These are phyloP conservation scores for Catostomus latipinnis DNA, from an alignment of 2,797 vertebrate genomes.

Conservation along the genomic window DNA sequence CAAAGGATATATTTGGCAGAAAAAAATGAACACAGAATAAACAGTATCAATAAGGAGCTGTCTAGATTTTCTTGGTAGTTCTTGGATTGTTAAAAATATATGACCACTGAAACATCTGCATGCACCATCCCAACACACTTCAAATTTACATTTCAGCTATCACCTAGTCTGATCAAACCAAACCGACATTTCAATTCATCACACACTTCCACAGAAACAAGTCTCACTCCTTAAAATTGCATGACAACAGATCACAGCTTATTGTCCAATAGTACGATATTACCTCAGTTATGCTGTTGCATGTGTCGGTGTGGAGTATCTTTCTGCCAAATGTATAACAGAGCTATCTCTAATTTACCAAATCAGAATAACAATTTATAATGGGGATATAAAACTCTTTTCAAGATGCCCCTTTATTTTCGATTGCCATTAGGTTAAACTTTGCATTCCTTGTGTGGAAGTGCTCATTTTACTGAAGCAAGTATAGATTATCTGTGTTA, in stretches of 20 bases:
- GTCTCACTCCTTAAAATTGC: background rate
- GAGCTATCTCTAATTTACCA: background rate
- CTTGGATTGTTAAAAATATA: too few species aligned
- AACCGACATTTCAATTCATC: background rate
- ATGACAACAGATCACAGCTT: background rate
- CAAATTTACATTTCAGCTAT: background rate
- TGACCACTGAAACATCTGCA: background rate
- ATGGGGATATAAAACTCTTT: background rate
- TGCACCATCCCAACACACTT: background rate
- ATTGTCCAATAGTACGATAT: background rate
- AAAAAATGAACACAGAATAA: too few species aligned
- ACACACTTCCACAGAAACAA: constrained; percentile 7
- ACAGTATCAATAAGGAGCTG: too few species aligned
- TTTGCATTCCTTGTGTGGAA: background rate
- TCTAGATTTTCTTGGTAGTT: too few species aligned
- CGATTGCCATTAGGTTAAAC: background rate
- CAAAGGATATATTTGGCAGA: too few species aligned
- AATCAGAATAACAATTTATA: background rate
- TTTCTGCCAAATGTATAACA: background rate
- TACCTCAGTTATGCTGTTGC: background rate
- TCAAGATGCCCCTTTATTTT: background rate
- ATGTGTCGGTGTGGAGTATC: background rate
- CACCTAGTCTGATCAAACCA: constrained; percentile 14
- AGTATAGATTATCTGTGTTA: background rate
- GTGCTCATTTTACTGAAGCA: background rate